These are phyloP conservation scores for Eupithecia exiguata DNA, from an alignment of 2,888 invertebrate species.

Conservation along the genomic window DNA sequence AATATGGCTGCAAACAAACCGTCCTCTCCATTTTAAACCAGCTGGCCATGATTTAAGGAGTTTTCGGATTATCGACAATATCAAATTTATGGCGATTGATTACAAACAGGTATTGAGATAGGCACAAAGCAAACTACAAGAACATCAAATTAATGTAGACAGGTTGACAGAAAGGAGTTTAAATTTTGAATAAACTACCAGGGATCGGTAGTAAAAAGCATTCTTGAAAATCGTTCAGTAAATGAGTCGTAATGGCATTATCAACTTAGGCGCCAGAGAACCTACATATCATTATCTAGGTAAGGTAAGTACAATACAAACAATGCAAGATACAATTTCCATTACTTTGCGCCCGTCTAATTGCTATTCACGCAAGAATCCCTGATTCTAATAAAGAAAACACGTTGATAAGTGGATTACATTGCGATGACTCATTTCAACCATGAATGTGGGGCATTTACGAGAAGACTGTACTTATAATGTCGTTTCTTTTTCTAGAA, in stretches of 20 bases:
- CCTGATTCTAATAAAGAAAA: constrained; percentile 31
- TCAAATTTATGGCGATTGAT: neutral
- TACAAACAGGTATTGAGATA: neutral
- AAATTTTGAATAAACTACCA: neutral
- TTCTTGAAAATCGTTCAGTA: neutral
- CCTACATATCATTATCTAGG: neutral
- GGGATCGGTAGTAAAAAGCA: neutral
- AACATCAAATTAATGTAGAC: neutral
- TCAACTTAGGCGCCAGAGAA: constrained; percentile 11
- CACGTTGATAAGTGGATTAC: constrained; percentile 18
- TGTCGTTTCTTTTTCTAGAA: neutral
- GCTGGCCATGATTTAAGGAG: constrained; percentile 2
- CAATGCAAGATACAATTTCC: constrained; percentile 23
- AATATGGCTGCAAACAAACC: constrained; percentile 29
- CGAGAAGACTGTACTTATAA: neutral
- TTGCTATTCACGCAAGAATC: constrained; percentile 29
- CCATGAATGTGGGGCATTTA: constrained; percentile 1
- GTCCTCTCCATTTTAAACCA: constrained; percentile 13
- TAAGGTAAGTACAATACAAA: constrained; percentile 12
- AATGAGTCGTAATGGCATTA: constrained; percentile 21
- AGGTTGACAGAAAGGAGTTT: too few relatives aligned
- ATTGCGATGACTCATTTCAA: constrained; percentile 25
- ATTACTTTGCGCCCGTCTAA: constrained; percentile 28
- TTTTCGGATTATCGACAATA: neutral
- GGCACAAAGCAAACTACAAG: neutral